Percentiles rank a stretch among this genome's conserved stretches.
Conservation (phyloP, 2,797 vertebrate species). For the Poecilia wingei region DNA sequence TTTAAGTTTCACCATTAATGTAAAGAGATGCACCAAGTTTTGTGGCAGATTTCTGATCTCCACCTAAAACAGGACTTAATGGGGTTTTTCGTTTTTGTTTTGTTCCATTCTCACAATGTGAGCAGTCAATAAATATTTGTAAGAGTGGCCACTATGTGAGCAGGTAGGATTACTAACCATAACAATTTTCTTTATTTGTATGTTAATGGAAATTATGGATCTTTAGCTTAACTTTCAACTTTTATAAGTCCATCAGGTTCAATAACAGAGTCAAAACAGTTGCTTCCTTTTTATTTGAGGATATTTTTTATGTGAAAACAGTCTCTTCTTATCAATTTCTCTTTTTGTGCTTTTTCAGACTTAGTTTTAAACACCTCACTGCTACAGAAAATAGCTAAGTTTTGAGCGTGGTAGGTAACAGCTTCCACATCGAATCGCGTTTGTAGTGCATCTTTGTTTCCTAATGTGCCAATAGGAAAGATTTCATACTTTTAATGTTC, state of each 20-base stretch:
- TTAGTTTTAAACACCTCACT: not conserved
- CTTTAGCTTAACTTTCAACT: not conserved
- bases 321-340: not conserved
- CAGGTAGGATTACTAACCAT: not conserved
- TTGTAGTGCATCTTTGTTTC: not conserved
- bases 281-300: not conserved
- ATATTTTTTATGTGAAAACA: not conserved
- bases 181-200: not conserved
- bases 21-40: conserved; percentile 4
- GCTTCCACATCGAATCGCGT: not conserved
- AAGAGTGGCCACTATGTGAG: no score
- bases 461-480: not conserved
- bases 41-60: not conserved
- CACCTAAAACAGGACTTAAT: not conserved
- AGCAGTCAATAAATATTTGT: not conserved
- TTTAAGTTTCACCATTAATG: conserved; percentile 7
- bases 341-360: not conserved
- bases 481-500: not conserved
- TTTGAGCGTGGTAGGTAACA: not conserved
- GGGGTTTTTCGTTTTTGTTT: not conserved
- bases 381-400: not conserved
- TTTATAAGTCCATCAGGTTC: not conserved
- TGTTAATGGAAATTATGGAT: not conserved
- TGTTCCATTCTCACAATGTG: not conserved
- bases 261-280: not conserved